Evolutionary conservation across 2,888 invertebrate species (phyloP).

Genomic region (Platycheirus rosarum): DNA sequence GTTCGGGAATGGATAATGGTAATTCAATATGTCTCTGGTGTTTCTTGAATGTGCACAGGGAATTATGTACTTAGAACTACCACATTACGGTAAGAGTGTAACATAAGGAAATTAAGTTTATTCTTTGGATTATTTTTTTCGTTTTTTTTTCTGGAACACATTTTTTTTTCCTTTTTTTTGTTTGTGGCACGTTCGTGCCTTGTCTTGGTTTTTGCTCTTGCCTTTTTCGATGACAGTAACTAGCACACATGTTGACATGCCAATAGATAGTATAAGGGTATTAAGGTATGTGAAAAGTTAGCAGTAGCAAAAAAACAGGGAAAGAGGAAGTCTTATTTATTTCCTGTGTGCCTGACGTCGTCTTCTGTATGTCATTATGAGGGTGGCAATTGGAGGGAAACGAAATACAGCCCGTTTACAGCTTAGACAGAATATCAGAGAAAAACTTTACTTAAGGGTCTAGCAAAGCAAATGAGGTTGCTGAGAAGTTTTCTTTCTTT

Average conservation of each 20-base stretch:
- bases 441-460: slow-evolving; percentile 39
- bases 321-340: slow-evolving; percentile 70
- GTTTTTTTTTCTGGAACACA: slow-evolving; percentile 21
- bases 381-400: slow-evolving; percentile 62
- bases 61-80: slow-evolving; percentile 73
- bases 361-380: slow-evolving; percentile 52
- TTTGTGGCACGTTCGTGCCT: slow-evolving; percentile 48
- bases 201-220: slow-evolving; percentile 26
- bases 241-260: slow-evolving; percentile 62
- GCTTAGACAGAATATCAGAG: slow-evolving; percentile 14
- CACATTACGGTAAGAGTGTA: slow-evolving; percentile 67
- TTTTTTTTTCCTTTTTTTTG: slow-evolving; percentile 18
- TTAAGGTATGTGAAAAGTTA: slow-evolving; percentile 34
- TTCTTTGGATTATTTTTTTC: slow-evolving; percentile 12
- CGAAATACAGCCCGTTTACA: slow-evolving; percentile 2
- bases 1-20: slow-evolving; percentile 40
- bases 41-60: slow-evolving; percentile 54
- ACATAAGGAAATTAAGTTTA: slow-evolving; percentile 73
- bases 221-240: slow-evolving; percentile 59
- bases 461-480: neutral
- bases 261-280: slow-evolving; percentile 39
- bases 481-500: neutral
- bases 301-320: slow-evolving; percentile 14
- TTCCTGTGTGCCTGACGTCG: slow-evolving; percentile 53
- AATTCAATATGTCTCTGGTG: slow-evolving; percentile 68